Evolutionary conservation across 2,113 vertebrate genomes (phyloP).

Genomic region (Mellivora capensis): DNA sequence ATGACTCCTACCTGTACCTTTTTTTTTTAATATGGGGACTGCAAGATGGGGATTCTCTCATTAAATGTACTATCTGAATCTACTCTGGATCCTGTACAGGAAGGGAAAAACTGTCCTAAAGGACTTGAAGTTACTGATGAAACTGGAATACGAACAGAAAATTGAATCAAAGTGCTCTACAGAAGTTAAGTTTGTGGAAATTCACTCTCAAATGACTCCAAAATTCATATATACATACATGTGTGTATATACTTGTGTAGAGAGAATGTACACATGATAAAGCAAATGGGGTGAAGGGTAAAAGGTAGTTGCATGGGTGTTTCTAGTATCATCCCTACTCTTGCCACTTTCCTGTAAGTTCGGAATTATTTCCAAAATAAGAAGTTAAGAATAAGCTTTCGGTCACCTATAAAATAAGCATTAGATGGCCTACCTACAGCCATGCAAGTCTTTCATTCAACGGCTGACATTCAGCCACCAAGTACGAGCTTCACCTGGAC

Average conservation of each 20-base stretch:
- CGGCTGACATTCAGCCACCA: neutral
- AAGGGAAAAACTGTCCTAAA: neutral
- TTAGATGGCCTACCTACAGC: neutral
- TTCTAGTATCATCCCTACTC: neutral
- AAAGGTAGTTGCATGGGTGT: neutral
- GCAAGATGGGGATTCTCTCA: neutral
- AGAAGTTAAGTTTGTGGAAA: neutral
- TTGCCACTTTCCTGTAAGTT: neutral
- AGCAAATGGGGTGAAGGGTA: neutral
- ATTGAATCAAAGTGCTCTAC: neutral
- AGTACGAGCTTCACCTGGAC: neutral
- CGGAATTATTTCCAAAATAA: conserved; percentile 16
- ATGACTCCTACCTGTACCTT: neutral
- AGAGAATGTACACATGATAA: neutral
- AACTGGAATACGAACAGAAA: neutral
- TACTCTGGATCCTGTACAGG: neutral
- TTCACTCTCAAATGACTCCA: neutral
- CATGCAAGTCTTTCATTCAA: neutral
- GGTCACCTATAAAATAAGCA: neutral
- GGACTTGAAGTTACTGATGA: neutral
- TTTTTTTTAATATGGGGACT: conserved; percentile 17
- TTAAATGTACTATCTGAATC: neutral
- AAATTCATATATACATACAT: neutral
- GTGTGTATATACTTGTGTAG: no score
- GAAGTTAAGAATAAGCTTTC: neutral